Percentiles rank a stretch among this genome's conserved stretches.
Conservation (phyloP, 2,888 invertebrate genomes). For the Clunio marinus region DNA sequence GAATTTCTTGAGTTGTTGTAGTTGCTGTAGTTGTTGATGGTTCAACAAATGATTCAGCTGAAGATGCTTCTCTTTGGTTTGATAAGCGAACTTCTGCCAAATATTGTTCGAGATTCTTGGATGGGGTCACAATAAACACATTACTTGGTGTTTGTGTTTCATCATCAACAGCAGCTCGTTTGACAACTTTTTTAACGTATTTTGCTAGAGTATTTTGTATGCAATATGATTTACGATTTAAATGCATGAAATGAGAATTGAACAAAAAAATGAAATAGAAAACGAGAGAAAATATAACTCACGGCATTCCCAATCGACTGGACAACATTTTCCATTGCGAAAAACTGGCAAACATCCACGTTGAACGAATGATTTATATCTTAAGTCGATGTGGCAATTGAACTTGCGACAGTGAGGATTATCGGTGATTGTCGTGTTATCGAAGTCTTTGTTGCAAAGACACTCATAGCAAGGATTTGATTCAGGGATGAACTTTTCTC, state of each 20-base stretch:
- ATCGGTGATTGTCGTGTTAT: conserved; percentile 31
- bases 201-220: no score
- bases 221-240: conserved; percentile 21
- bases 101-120: background rate
- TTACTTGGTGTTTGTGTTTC: background rate
- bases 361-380: conserved; percentile 30
- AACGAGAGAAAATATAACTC: background rate
- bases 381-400: conserved; percentile 31
- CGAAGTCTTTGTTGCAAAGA: conserved; percentile 33
- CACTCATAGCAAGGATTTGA: conserved; percentile 35
- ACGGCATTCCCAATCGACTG: conserved; percentile 36
- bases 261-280: background rate
- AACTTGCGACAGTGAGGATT: conserved; percentile 27
- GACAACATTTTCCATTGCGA: conserved; percentile 28
- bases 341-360: conserved; percentile 37
- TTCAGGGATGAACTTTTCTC: conserved; percentile 31
- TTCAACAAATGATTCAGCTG: background rate
- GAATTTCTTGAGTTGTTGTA: background rate
- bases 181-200: conserved; percentile 19
- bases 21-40: background rate
- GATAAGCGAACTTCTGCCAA: background rate
- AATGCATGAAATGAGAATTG: background rate
- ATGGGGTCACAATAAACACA: conserved; percentile 16
- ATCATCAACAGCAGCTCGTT: background rate
- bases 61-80: background rate